Conservation (phyloP, 2,113 vertebrate genomes). For the Galbula dea region DNA sequence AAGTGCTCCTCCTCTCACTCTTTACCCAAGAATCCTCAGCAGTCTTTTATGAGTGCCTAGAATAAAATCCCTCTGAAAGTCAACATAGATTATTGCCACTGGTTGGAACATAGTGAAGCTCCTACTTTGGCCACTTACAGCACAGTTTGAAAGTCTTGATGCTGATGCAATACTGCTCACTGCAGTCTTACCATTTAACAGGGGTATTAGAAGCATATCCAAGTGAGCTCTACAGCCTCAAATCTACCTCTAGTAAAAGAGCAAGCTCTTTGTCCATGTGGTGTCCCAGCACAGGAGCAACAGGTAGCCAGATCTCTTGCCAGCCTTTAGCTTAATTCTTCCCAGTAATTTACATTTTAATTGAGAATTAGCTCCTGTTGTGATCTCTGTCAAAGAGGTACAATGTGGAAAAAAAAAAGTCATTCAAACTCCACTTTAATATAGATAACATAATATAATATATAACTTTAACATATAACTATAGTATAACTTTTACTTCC, state of each 20-base stretch:
- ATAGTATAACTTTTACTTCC: too few species aligned
- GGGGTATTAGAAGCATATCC: not conserved
- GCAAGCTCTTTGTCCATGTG: not conserved
- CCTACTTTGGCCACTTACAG: not conserved
- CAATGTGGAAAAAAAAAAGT: rapidly evolving
- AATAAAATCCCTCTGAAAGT: constrained; percentile 30
- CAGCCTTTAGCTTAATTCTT: not conserved
- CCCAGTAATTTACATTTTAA: not conserved
- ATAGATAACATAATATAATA: too few species aligned
- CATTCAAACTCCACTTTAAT: not conserved
- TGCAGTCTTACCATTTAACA: not conserved
- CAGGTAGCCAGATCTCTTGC: not conserved
- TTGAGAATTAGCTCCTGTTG: not conserved
- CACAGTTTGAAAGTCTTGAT: not conserved
- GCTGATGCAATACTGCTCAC: not conserved
- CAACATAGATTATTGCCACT: constrained; percentile 18
- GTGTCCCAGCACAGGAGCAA: not conserved
- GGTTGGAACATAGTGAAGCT: not conserved
- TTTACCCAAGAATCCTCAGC: constrained; percentile 4
- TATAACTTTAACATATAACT: too few species aligned
- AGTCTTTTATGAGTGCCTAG: not conserved
- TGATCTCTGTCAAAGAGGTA: not conserved
- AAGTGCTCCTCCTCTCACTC: not conserved
- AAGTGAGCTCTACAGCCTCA: not conserved
- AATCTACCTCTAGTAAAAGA: not conserved